Conservation (phyloP, 2,113 vertebrate species). For the Hystrix cristata region DNA sequence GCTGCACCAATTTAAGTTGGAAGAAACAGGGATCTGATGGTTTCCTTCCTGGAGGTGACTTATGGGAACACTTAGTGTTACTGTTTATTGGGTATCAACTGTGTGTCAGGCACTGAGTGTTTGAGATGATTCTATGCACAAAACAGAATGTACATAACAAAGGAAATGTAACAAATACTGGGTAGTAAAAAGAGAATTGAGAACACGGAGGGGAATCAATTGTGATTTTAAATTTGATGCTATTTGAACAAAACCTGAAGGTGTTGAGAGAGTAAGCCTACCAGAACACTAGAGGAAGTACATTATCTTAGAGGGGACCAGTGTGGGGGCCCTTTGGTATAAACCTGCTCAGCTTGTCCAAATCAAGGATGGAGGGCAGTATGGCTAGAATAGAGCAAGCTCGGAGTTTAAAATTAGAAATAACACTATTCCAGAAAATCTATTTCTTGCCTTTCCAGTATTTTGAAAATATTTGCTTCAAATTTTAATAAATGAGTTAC, state of each 20-base stretch:
- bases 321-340: rapidly evolving
- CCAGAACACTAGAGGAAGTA: neutral
- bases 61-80: neutral
- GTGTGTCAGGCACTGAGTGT: neutral
- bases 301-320: neutral
- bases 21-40: neutral
- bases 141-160: rapidly evolving
- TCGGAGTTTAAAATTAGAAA: neutral
- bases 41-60: conserved; percentile 12
- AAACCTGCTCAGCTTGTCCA: too few species aligned
- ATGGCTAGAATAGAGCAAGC: neutral
- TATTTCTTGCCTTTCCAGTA: neutral
- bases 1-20: neutral
- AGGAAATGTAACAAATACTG: neutral
- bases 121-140: neutral
- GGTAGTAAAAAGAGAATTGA: neutral
- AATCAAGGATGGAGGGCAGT: neutral
- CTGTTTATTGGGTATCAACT: neutral
- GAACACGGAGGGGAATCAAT: rapidly evolving
- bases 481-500: conserved; percentile 47
- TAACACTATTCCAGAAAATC: neutral
- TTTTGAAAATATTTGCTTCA: conserved; percentile 47
- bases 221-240: neutral
- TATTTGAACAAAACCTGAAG: neutral
- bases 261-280: neutral